Percentiles rank a stretch among this genome's conserved stretches.
phyloP scores from a whole-genome alignment of 2,113 vertebrate species.

The Rhinoderma darwinii region DNA sequence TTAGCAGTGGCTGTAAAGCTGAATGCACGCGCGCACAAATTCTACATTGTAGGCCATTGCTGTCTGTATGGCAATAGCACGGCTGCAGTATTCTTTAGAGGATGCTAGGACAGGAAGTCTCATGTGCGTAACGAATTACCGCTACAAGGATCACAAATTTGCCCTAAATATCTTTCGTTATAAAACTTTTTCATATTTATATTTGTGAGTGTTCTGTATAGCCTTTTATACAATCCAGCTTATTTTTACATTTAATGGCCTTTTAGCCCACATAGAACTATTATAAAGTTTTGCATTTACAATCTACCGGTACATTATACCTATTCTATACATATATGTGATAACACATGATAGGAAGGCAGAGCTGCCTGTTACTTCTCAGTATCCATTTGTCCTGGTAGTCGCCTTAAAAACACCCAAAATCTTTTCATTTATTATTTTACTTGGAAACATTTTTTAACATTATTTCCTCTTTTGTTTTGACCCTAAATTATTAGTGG shows the following conservation, averaged over 20 bases:
- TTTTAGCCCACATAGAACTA: slow-evolving; percentile 1
- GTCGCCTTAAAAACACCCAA: too few species aligned
- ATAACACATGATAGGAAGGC: background rate
- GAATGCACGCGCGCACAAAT: background rate
- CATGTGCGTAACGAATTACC: background rate
- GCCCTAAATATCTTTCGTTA: background rate
- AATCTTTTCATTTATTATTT: background rate
- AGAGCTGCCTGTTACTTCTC: background rate
- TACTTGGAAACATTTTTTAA: background rate
- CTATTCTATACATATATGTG: background rate
- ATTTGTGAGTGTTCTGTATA: slow-evolving; percentile 14
- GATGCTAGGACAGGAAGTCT: background rate
- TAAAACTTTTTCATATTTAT: background rate
- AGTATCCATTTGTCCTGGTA: background rate
- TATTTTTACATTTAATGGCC: slow-evolving; percentile 23
- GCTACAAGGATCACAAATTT: background rate
- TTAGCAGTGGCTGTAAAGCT: background rate
- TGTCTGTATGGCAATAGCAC: background rate
- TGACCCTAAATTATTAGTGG: background rate
- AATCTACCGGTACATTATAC: background rate
- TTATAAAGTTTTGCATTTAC: background rate
- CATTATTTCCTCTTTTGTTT: background rate
- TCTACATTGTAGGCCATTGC: background rate
- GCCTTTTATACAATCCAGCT: slow-evolving; percentile 21
- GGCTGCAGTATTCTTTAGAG: background rate